Evolutionary conservation across 2,888 invertebrate genomes (phyloP).

Genomic region (Erebia palarica): DNA sequence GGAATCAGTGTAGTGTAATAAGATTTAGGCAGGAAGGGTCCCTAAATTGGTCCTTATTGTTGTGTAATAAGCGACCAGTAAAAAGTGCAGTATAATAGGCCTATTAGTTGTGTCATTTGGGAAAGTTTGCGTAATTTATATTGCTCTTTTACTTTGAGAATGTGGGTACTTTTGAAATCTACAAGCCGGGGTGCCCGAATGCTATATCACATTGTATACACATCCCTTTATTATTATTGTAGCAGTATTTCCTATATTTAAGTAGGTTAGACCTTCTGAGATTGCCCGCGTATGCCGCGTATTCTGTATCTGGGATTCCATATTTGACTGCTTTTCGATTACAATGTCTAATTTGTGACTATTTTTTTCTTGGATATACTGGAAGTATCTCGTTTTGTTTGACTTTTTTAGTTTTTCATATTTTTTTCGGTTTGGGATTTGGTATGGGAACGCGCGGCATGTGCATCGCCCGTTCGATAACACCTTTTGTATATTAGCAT

Average conservation of each 20-base stretch:
- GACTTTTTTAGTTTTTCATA: constrained; percentile 2
- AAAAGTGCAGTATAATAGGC: no score
- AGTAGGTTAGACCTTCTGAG: constrained; percentile 77
- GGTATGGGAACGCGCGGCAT: constrained; percentile 40
- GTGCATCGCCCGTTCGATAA: constrained; percentile 52
- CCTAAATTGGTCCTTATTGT: no score
- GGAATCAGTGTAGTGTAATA: no score
- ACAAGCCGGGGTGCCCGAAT: constrained; percentile 64
- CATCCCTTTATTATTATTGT: constrained; percentile 58
- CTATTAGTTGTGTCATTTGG: neutral
- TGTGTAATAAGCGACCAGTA: no score
- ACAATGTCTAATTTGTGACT: neutral
- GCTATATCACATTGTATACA: constrained; percentile 73
- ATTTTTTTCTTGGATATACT: constrained; percentile 13
- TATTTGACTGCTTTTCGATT: constrained; percentile 15
- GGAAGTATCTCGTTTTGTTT: constrained; percentile 2
- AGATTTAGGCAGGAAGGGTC: no score
- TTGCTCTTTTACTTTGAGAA: constrained; percentile 9
- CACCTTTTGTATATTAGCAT: constrained; percentile 78
- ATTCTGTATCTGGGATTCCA: constrained; percentile 38
- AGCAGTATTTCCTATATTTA: constrained; percentile 76
- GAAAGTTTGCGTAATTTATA: constrained; percentile 12
- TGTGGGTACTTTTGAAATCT: constrained; percentile 44
- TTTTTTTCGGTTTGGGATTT: neutral
- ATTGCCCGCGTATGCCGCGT: constrained; percentile 55